Evolutionary conservation across 2,888 invertebrate genomes (phyloP).

Genomic region (Acronicta alni): DNA sequence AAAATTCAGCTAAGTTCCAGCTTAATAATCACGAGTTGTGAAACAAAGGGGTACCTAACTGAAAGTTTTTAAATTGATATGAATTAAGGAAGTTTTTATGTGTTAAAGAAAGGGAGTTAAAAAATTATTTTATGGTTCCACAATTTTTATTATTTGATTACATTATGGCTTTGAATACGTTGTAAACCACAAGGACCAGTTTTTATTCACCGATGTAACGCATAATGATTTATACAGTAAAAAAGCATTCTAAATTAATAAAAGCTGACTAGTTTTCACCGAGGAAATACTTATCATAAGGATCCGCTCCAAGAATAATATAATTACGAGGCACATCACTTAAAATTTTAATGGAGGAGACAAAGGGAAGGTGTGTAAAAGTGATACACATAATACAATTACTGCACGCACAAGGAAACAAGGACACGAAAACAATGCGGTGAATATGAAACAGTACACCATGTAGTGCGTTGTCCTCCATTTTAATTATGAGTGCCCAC

Average conservation of each 20-base stretch:
- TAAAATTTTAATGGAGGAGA: conserved; percentile 21
- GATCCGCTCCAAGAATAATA: conserved; percentile 10
- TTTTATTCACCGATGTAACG: background rate
- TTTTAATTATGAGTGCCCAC: background rate
- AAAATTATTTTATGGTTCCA: conserved; percentile 11
- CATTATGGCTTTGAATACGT: background rate
- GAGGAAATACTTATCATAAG: conserved; percentile 30
- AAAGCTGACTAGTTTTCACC: conserved; percentile 22
- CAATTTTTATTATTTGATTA: conserved; percentile 12
- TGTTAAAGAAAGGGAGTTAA: conserved; percentile 20
- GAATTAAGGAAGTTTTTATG: conserved; percentile 43
- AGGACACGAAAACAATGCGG: background rate
- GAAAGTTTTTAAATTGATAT: conserved; percentile 35
- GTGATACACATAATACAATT: background rate
- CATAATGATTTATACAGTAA: background rate
- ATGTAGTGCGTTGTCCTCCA: too few relatives aligned
- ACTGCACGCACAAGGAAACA: conserved; percentile 27
- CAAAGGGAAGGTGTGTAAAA: conserved; percentile 2
- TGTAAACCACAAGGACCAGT: background rate
- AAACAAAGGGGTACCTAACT: conserved; percentile 41
- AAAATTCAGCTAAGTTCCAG: conserved; percentile 51
- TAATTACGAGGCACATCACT: background rate
- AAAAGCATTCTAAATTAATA: conserved; percentile 10
- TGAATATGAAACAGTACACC: conserved; percentile 6
- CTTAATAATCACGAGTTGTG: conserved; percentile 36